A percentile compares a stretch with the other conserved stretches of the same genome.
phyloP scores from a whole-genome alignment of 2,797 vertebrate species.

The Hemitrygon akajei region DNA sequence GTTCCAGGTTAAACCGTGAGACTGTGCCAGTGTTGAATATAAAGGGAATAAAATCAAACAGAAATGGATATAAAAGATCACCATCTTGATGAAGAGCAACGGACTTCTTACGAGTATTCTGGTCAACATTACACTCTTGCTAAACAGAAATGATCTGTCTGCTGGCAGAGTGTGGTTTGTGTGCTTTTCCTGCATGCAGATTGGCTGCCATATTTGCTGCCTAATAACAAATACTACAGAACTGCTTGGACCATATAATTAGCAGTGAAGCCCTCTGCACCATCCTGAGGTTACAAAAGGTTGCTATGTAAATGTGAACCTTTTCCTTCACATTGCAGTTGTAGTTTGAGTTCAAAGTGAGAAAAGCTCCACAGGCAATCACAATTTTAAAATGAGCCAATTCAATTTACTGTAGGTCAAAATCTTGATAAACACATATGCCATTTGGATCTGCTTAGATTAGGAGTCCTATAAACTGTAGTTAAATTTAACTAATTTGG shows the following conservation, averaged over 20 bases:
- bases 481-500: conserved; percentile 26
- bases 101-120: neutral
- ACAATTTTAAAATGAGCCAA: conserved; percentile 3
- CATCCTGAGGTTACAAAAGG: neutral
- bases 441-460: conserved; percentile 6
- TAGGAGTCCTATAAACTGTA: neutral
- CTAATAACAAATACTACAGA: neutral
- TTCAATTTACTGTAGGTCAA: neutral
- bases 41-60: neutral
- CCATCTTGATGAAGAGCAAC: neutral
- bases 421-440: conserved; percentile 20
- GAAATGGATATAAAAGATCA: neutral
- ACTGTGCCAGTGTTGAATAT: no score
- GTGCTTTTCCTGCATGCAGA: neutral
- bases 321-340: neutral
- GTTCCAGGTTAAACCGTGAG: neutral
- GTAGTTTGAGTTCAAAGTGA: neutral
- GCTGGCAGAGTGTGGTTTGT: neutral
- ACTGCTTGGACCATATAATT: neutral
- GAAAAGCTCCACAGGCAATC: neutral
- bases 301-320: neutral
- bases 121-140: neutral
- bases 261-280: neutral
- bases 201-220: neutral
- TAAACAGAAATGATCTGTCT: neutral